Base-by-base conservation (phyloP, 2,888 invertebrate genomes). In the Conistra vaccinii region DNA sequence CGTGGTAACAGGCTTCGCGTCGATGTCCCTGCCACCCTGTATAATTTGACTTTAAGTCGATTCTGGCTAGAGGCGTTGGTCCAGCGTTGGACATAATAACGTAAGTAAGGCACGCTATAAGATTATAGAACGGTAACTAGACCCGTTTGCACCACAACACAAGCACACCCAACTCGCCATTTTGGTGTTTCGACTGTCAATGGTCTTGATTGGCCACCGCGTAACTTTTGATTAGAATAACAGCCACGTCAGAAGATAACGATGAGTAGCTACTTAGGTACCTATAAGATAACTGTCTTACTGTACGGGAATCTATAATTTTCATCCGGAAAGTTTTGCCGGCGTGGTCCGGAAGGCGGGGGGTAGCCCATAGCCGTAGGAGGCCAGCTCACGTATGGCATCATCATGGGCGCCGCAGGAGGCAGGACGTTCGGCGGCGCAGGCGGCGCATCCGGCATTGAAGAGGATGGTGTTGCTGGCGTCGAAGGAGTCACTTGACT, bases 251-350 rank as follows among this genome's bases (percentile, higher is more conserved):
- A 48, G 55, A 32, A 12, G 10, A 35, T 10, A 26, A 39, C n/a
- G 29, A 10, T 20, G 26, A 61, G 14, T 35, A 62, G 20, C 45
- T 45, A 42, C 32, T 72, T 71, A 57, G 7, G 3, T 35, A 26
- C 39, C 61, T 62, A 72, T 72, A 26, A 72, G 65, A 57, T 68
- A 58, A 69, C 66, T 77, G 63, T 78, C 85, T 87, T 85, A 85
- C 87, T 74, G 77, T 87, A 82, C 60, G 78, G 85, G 73, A 78
- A 76, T 76, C 80, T 86, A 78, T 74, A 73, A 65, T 66, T 74
- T 76, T 75, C 79, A 77, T 55, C 78, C 45, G 65, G 73, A 68
- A 67, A 62, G 58, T 60, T 73, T 29, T 42, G 76, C 23, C 1
- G 76, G 48, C 7, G 42, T 23, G 35, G 51, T 35, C 35, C 81